Evolutionary conservation across 2,888 invertebrate genomes (phyloP).

Genomic region (Pseudoips prasinana): DNA sequence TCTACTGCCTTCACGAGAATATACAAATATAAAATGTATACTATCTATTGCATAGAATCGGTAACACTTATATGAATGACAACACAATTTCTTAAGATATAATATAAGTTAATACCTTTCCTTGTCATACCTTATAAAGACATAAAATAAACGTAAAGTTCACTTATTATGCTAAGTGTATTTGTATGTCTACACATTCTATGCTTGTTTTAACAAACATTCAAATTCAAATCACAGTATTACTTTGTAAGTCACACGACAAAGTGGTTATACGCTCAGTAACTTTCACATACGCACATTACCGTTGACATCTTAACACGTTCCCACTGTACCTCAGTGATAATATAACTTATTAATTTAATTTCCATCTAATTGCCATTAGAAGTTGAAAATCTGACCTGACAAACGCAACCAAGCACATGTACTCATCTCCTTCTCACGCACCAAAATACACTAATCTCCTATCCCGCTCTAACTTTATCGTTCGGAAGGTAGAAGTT

Average conservation of each 20-base stretch:
- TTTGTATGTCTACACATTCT: too few species aligned
- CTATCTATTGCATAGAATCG: too few species aligned
- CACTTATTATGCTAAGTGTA: too few species aligned
- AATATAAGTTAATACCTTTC: too few species aligned
- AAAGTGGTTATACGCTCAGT: too few species aligned
- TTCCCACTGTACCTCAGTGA: conserved; percentile 7
- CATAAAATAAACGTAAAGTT: too few species aligned
- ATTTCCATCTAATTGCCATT: conserved; percentile 29
- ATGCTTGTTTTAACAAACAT: not conserved
- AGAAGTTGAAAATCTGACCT: conserved; percentile 29
- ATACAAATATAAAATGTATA: too few species aligned
- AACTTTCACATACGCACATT: conserved; percentile 1
- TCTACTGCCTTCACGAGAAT: too few species aligned
- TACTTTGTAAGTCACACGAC: too few species aligned
- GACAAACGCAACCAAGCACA: conserved; percentile 14
- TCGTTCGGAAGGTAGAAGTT: conserved; percentile 19
- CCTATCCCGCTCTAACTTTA: conserved; percentile 10
- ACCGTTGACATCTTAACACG: conserved; percentile 9
- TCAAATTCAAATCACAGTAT: not conserved
- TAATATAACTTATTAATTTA: conserved; percentile 33
- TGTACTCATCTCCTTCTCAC: conserved; percentile 11
- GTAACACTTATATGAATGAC: too few species aligned
- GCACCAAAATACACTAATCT: conserved; percentile 1
- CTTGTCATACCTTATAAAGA: too few species aligned
- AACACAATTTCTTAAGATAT: too few species aligned